Conservation (phyloP, 1,140 invertebrate genomes). For the Drosophila setifemur region DNA sequence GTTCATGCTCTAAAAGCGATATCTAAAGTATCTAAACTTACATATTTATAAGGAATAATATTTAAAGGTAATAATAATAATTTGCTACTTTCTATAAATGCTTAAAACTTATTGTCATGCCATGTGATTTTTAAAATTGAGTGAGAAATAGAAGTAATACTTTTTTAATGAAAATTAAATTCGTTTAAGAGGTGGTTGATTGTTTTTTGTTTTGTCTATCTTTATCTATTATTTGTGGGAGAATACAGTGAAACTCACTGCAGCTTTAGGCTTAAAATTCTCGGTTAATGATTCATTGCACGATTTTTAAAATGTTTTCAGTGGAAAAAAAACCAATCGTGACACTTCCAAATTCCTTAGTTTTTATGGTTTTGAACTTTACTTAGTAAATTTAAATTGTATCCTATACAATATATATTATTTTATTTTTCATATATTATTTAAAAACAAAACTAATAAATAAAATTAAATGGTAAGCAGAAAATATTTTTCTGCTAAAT, state of each 20-base stretch:
- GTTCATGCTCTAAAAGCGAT: slow-evolving; percentile 4
- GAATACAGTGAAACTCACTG: too few relatives aligned
- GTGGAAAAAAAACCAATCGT: background rate
- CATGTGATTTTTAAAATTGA: too few relatives aligned
- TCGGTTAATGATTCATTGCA: background rate
- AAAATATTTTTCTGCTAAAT: background rate
- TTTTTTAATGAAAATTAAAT: too few relatives aligned
- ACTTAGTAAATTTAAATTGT: too few relatives aligned
- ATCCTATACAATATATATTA: background rate
- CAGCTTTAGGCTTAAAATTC: too few relatives aligned
- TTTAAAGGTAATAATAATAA: too few relatives aligned
- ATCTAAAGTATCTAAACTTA: background rate
- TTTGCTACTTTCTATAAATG: too few relatives aligned
- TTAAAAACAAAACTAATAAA: background rate
- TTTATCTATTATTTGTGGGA: too few relatives aligned
- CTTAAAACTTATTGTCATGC: too few relatives aligned
- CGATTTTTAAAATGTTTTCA: background rate
- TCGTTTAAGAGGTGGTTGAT: too few relatives aligned
- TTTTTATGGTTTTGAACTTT: background rate
- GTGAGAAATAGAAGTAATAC: too few relatives aligned
- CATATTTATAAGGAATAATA: background rate
- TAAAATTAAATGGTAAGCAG: background rate
- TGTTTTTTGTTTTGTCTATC: too few relatives aligned
- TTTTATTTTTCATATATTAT: background rate
- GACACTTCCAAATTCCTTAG: slow-evolving; percentile 1